Percentiles rank a stretch among this genome's conserved stretches.
Evolutionary conservation across 2,888 invertebrate species (phyloP).

Genomic region (Chelonus formosanus): DNA sequence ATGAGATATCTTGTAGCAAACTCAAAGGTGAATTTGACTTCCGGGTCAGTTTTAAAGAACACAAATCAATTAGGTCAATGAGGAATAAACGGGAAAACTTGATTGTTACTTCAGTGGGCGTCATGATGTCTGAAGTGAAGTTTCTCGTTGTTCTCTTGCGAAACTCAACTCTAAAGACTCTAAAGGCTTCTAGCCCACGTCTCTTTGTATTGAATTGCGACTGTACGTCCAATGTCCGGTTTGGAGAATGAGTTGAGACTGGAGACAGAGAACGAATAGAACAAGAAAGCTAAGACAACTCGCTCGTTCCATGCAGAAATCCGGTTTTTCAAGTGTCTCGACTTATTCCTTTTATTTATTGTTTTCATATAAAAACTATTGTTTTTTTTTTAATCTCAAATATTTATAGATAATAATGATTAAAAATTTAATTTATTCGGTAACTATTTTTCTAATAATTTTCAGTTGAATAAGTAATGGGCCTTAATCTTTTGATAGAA

Average conservation of each 20-base stretch:
- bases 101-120: slow-evolving; percentile 21
- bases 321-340: slow-evolving; percentile 29
- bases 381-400: slow-evolving; percentile 2
- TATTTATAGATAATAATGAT: neutral
- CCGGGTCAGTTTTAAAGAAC: neutral
- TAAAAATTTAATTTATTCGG: neutral
- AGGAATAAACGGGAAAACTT: slow-evolving; percentile 16
- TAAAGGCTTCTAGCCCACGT: slow-evolving; percentile 44
- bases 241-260: slow-evolving; percentile 32
- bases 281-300: slow-evolving; percentile 18
- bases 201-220: slow-evolving; percentile 42
- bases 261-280: slow-evolving; percentile 9
- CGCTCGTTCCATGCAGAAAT: slow-evolving; percentile 29
- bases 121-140: slow-evolving; percentile 23
- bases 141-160: slow-evolving; percentile 22
- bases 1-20: too few species aligned
- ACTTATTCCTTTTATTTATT: slow-evolving; percentile 19
- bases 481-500: too few species aligned
- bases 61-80: slow-evolving; percentile 24
- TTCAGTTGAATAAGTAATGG: too few species aligned
- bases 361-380: neutral
- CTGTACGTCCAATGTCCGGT: slow-evolving; percentile 41
- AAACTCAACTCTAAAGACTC: slow-evolving; percentile 10
- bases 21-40: neutral
- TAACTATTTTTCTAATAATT: neutral